Percentiles rank a stretch among this genome's conserved stretches.
phyloP scores from a whole-genome alignment of 2,797 vertebrate species.

The Neopelma chrysocephalum region DNA sequence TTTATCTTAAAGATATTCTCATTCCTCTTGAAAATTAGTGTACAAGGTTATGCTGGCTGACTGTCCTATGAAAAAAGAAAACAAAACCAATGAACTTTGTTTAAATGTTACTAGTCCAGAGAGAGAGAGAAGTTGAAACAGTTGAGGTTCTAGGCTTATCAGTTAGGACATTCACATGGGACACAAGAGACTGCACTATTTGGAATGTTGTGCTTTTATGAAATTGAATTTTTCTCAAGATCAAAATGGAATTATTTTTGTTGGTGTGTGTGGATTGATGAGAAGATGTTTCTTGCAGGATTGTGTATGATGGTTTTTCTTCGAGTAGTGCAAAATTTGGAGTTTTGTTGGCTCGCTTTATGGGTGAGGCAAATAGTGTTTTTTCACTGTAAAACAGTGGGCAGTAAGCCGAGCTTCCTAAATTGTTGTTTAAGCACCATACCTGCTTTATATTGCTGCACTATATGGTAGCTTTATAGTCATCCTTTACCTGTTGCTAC shows the following conservation, averaged over 20 bases:
- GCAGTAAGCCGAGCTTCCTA: not conserved
- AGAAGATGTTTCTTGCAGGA: not conserved
- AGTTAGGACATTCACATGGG: not conserved
- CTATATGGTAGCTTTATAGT: not conserved
- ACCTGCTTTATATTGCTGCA: not conserved
- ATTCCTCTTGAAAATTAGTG: not conserved
- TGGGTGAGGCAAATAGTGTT: not conserved
- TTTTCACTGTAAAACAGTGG: not conserved
- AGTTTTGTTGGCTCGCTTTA: not conserved
- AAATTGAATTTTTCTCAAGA: not conserved
- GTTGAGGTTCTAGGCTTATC: not conserved
- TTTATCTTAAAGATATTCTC: not conserved
- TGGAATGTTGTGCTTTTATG: not conserved
- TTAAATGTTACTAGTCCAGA: not conserved
- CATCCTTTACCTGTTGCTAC: not conserved
- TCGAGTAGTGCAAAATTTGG: not conserved
- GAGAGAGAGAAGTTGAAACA: not conserved
- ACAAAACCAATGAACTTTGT: not conserved
- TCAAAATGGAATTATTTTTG: not conserved
- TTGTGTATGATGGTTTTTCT: not conserved
- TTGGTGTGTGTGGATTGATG: not conserved
- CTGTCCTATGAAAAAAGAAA: not conserved
- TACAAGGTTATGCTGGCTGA: not conserved
- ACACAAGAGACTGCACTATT: not conserved
- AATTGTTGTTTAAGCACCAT: not conserved